Conservation (phyloP, 23 tunicate species). For the Aplidium turbinatum region DNA sequence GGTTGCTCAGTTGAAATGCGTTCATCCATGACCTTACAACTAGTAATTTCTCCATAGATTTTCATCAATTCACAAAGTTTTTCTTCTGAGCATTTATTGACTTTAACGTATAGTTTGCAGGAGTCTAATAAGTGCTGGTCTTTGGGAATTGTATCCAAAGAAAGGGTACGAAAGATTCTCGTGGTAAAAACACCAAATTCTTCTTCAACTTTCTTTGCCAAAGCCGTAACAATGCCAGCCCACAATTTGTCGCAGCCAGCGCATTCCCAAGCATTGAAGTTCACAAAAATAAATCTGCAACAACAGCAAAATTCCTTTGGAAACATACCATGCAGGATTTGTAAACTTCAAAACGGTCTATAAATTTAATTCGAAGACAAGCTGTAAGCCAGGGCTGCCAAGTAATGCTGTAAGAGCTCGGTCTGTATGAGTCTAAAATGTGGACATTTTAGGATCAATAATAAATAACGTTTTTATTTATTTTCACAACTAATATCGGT, state of each 20-base stretch:
- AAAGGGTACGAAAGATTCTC: slow-evolving; percentile 48
- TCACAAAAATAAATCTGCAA: slow-evolving; percentile 59
- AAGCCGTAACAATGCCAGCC: slow-evolving; percentile 67
- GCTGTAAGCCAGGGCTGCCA: slow-evolving; percentile 2
- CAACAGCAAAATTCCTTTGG: no score
- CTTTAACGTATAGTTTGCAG: no score
- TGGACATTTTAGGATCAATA: not conserved
- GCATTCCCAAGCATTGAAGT: slow-evolving; percentile 74
- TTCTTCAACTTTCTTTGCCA: slow-evolving; percentile 52
- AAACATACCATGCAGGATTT: no score
- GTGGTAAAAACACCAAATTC: slow-evolving; percentile 55
- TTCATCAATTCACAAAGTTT: no score
- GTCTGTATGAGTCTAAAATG: not conserved
- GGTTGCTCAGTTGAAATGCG: no score
- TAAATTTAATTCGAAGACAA: no score
- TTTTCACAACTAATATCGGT: no score
- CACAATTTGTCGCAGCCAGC: slow-evolving; percentile 71
- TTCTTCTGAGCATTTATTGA: no score
- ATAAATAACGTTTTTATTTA: not conserved
- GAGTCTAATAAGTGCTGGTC: no score
- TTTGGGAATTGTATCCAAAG: slow-evolving; percentile 30
- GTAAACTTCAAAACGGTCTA: no score
- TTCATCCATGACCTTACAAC: no score
- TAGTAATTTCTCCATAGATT: no score
- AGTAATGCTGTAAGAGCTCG: not conserved